Conservation (phyloP, 2,797 vertebrate species). For the Coreius guichenoti region DNA sequence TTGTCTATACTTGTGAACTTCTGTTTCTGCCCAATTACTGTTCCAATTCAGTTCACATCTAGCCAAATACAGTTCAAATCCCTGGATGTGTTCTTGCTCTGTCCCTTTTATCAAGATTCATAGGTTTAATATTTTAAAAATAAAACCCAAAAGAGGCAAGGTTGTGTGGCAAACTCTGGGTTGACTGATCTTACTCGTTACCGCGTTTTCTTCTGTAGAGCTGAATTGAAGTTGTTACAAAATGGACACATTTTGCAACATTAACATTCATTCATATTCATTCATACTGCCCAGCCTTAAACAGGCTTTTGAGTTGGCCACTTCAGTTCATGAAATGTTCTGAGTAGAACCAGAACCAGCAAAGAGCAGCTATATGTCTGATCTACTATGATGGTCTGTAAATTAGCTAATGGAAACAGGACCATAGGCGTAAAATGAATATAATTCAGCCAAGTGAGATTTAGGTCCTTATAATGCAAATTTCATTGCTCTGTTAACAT, state of each 20-base stretch:
- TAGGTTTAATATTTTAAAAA: too few species aligned
- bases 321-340: background rate
- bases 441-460: background rate
- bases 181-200: background rate
- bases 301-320: background rate
- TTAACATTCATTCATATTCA: background rate
- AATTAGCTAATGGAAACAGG: background rate
- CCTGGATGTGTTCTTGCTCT: too few species aligned
- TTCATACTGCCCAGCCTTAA: background rate
- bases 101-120: too few species aligned
- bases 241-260: background rate
- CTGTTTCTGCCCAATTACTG: too few species aligned
- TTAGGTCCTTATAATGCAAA: background rate
- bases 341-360: background rate
- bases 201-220: background rate
- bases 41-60: too few species aligned
- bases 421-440: background rate
- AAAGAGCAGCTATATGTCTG: background rate
- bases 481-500: background rate
- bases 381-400: background rate
- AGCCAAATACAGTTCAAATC: too few species aligned
- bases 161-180: too few species aligned
- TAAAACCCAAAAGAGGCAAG: background rate
- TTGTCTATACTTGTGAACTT: too few species aligned
- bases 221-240: background rate